Percentiles rank a stretch among this genome's conserved stretches.
Conservation (phyloP, 92 coral and sea anemone genomes). For the Palythoa grandis region DNA sequence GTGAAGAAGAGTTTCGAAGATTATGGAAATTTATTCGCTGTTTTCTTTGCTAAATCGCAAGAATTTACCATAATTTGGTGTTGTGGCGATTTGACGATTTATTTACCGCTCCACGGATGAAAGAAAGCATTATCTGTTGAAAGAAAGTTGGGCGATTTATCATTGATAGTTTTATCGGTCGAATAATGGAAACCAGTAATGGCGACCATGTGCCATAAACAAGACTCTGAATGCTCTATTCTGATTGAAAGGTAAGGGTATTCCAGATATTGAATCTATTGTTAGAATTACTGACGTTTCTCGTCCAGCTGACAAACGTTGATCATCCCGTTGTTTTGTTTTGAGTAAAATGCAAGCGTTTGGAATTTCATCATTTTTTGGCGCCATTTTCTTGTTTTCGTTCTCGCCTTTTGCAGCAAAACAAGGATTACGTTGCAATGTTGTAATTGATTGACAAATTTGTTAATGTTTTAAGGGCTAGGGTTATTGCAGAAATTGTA, state of each 20-base stretch:
- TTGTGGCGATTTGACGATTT: background rate
- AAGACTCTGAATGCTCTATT: background rate
- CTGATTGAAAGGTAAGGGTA: constrained; percentile 8
- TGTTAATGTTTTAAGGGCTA: background rate
- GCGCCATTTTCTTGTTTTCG: constrained; percentile 9
- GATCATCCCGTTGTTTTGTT: background rate
- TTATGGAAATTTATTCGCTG: too few species aligned
- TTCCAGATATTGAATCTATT: background rate
- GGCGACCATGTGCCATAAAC: background rate
- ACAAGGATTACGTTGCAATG: background rate
- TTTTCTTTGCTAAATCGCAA: too few species aligned
- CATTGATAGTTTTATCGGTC: background rate
- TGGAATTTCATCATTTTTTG: background rate
- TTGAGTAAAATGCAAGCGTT: background rate
- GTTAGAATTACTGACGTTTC: background rate
- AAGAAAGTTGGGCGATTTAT: background rate
- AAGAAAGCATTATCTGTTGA: background rate
- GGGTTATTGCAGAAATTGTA: background rate
- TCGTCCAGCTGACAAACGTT: background rate
- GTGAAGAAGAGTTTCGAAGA: too few species aligned
- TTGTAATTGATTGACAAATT: background rate
- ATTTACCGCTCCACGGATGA: background rate
- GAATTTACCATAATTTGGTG: background rate
- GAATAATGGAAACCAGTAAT: background rate
- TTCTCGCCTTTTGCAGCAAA: background rate